These are phyloP conservation scores for Panthera tigris DNA, from an alignment of 2,113 vertebrate genomes.

Conservation along the genomic window DNA sequence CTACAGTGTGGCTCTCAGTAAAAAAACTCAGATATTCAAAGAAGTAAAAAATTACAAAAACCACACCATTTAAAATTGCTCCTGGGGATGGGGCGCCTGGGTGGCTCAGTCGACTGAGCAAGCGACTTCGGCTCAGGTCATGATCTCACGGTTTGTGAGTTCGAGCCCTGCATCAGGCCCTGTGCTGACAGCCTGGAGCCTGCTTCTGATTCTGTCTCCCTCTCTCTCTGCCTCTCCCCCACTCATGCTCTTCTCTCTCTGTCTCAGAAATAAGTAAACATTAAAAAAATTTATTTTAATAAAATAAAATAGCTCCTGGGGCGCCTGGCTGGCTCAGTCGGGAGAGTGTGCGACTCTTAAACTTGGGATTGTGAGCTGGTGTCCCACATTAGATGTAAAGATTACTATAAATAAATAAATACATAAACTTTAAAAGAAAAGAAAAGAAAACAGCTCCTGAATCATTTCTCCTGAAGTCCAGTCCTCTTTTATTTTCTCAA, in stretches of 20 bases:
- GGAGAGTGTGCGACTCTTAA: not conserved
- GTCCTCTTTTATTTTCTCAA: not conserved
- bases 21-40: not conserved
- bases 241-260: too few species aligned
- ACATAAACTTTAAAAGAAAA: not conserved
- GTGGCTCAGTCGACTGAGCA: too few species aligned
- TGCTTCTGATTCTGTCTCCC: too few species aligned
- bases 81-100: not conserved
- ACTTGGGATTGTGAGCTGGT: not conserved
- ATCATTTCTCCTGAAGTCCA: not conserved
- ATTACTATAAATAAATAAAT: not conserved
- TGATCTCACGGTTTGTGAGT: too few species aligned
- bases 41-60: slow-evolving; percentile 16
- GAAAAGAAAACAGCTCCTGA: not conserved
- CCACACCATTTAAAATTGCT: not conserved
- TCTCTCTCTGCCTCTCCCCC: too few species aligned
- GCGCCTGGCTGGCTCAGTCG: not conserved
- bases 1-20: not conserved
- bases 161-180: too few species aligned
- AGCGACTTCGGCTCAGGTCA: too few species aligned
- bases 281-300: too few species aligned
- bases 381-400: not conserved
- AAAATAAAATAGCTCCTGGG: not conserved
- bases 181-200: too few species aligned
- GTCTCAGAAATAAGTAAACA: too few species aligned